These are phyloP conservation scores for Laticauda colubrina DNA, from an alignment of 2,113 vertebrate species.

Conservation along the genomic window DNA sequence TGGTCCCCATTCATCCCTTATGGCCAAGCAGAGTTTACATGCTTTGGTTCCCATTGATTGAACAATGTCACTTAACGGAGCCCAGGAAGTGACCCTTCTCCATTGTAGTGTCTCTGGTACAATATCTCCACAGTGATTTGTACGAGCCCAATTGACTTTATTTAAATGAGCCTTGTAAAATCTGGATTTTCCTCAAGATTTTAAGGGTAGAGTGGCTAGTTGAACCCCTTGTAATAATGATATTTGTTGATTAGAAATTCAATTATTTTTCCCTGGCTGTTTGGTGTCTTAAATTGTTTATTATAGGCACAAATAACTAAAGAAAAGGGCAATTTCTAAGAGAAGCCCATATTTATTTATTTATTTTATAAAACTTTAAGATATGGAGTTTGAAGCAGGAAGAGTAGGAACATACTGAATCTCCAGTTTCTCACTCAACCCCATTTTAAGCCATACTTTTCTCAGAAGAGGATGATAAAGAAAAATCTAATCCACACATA, in stretches of 20 bases:
- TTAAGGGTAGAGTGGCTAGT: background rate
- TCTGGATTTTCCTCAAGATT: background rate
- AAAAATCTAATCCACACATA: background rate
- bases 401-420: background rate
- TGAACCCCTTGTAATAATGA: background rate
- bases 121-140: background rate
- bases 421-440: background rate
- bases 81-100: background rate
- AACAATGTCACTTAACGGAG: background rate
- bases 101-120: background rate
- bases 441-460: background rate
- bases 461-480: background rate
- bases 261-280: background rate
- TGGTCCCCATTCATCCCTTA: background rate
- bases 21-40: background rate
- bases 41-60: background rate
- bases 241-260: background rate
- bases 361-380: background rate
- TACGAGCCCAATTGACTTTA: background rate
- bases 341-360: background rate
- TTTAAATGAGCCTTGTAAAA: background rate
- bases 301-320: background rate
- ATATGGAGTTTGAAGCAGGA: background rate
- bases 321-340: background rate
- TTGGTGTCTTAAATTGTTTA: background rate